Percentiles rank a stretch among this genome's conserved stretches.
These are phyloP conservation scores for Drosophila gaucha DNA, from an alignment of 2,888 invertebrate genomes.

Conservation along the genomic window DNA sequence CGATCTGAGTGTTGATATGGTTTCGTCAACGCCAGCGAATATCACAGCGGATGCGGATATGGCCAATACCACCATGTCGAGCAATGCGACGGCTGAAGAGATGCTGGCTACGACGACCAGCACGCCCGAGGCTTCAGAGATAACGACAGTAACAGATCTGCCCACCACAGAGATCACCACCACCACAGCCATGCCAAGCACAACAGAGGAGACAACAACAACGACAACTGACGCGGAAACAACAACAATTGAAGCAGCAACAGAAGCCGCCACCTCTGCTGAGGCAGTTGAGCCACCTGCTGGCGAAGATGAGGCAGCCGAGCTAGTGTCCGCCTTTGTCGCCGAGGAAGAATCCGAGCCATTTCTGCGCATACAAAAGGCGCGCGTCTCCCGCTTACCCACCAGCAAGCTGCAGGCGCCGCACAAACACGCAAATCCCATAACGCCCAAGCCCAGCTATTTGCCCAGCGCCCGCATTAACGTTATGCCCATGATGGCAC, in stretches of 20 bases:
- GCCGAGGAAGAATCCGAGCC: constrained; percentile 75
- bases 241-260: constrained; percentile 45
- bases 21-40: constrained; percentile 68
- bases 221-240: constrained; percentile 46
- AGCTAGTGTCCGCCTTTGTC: constrained; percentile 75
- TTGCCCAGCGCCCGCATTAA: constrained; percentile 64
- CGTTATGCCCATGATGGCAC: constrained; percentile 62
- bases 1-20: constrained; percentile 87
- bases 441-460: constrained; percentile 69
- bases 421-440: constrained; percentile 61
- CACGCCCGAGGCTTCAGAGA: constrained; percentile 37
- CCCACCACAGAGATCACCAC: constrained; percentile 33
- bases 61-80: constrained; percentile 41
- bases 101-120: constrained; percentile 53
- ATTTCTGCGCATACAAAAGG: constrained; percentile 78
- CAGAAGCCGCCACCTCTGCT: constrained; percentile 47
- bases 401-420: constrained; percentile 80
- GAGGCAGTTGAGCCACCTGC: constrained; percentile 56
- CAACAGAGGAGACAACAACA: constrained; percentile 61
- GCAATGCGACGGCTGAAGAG: constrained; percentile 38
- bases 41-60: constrained; percentile 27
- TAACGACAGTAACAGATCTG: constrained; percentile 34
- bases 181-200: constrained; percentile 1
- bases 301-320: constrained; percentile 72
- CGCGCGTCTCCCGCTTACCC: constrained; percentile 68